Base-by-base conservation (phyloP, 2,113 vertebrate genomes). In the Poeciliopsis turrubarensis region DNA sequence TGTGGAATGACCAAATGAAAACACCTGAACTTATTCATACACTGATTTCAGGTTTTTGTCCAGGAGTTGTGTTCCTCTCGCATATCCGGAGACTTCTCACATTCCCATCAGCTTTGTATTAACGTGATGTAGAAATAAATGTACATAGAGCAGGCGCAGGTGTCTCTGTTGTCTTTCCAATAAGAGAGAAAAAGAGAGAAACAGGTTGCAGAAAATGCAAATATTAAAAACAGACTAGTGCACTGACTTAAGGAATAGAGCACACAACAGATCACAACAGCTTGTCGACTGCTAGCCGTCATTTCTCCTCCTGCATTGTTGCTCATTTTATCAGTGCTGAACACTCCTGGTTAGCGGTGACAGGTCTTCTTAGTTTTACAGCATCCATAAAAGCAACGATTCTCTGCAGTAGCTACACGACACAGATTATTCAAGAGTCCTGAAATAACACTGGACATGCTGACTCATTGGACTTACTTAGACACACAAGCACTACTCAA, bases 61-160 rank as follows among this genome's bases (percentile, higher is more conserved):
- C 83, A 60, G 83, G 85, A 78, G 68, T 69, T 77, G 78, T 70
- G 61, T 89, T 80, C 27, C 60, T 73, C 39, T 51, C 78, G 51
- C 62, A 86, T 69, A 73, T 57, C 69, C 51, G 75, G 67, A 71
- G 89, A 88, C 80, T 70, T 87, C 86, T 60, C 87, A 87, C 80
- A 74, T 81, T 85, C 73, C 87, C 89, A 73, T 82, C 82, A 75
- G 83, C 73, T 81, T 84, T 86, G 70, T 60, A 81, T 81, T 83
- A 85, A 86, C 54, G 81, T 86, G 84, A 82, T 70, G 89, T 85
- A 85, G 89, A 92, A 90, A 89, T 86, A 85, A 91, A 87, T 82
- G 89, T 88, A 90, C 83, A 89, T 67, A 72, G 75, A 79, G 79
- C 79, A 83, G 87, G 83, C 78, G 81, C 89, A 89, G 85, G 81